Percentiles rank a stretch among this genome's conserved stretches.
These are phyloP conservation scores for Pteropus rufus DNA, from an alignment of 2,797 vertebrate species.

Conservation along the genomic window DNA sequence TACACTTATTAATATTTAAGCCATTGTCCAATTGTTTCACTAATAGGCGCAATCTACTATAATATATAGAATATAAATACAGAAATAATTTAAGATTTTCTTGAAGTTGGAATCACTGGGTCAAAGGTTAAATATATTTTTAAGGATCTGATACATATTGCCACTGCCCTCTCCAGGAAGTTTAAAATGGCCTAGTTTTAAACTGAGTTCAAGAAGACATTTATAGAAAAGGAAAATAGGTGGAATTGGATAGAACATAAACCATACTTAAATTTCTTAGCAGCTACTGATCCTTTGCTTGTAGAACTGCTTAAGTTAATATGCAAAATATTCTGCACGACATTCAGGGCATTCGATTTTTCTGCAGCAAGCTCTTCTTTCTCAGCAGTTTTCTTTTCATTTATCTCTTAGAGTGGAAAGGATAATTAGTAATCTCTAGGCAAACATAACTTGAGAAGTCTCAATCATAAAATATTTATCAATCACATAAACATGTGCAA, in stretches of 20 bases:
- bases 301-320: conserved; percentile 74
- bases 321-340: conserved; percentile 88
- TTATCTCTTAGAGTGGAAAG: conserved; percentile 72
- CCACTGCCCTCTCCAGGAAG: background rate
- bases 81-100: conserved; percentile 14
- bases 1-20: conserved; percentile 19
- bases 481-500: background rate
- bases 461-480: background rate
- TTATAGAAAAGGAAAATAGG: conserved; percentile 1
- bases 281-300: conserved; percentile 79
- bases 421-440: background rate
- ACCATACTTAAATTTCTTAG: conserved; percentile 91
- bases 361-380: conserved; percentile 89
- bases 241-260: background rate
- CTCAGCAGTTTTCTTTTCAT: conserved; percentile 62
- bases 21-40: background rate
- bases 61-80: background rate
- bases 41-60: background rate
- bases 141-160: background rate
- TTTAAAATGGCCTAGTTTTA: conserved; percentile 22
- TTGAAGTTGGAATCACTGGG: background rate
- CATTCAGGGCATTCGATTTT: conserved; percentile 90
- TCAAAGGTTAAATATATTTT: background rate
- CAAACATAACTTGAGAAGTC: background rate
- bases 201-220: background rate